These are phyloP conservation scores for Champsocephalus gunnari DNA, from an alignment of 2,797 vertebrate species.

Conservation along the genomic window DNA sequence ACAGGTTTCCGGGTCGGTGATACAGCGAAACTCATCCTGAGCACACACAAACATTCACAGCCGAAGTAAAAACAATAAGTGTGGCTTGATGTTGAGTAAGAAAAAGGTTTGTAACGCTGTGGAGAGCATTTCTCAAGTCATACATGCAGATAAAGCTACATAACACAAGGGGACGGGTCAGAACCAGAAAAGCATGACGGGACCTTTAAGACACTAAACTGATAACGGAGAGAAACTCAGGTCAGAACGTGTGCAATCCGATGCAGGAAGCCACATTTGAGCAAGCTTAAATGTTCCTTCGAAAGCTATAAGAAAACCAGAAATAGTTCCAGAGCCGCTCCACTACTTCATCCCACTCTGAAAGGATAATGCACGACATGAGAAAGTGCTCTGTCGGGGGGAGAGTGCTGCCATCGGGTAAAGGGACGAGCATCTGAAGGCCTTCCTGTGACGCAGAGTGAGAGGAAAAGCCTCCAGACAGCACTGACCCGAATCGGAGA, in stretches of 20 bases:
- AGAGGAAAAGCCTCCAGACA: constrained; percentile 34
- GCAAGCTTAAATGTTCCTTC: background rate
- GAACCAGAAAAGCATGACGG: too few relatives aligned
- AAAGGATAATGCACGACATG: constrained; percentile 22
- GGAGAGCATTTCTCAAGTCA: too few relatives aligned
- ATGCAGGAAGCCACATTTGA: background rate
- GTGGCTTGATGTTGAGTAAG: too few relatives aligned
- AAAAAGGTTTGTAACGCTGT: too few relatives aligned
- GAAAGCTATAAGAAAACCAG: background rate
- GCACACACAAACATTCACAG: too few relatives aligned
- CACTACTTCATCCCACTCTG: background rate
- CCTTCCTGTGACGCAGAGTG: constrained; percentile 19
- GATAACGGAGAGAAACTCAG: background rate
- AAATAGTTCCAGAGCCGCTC: background rate
- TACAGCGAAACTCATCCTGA: too few relatives aligned
- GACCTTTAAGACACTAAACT: background rate
- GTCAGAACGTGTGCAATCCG: background rate
- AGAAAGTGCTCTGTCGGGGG: constrained; percentile 15
- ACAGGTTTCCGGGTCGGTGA: too few relatives aligned
- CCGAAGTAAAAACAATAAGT: too few relatives aligned
- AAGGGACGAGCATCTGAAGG: constrained; percentile 14
- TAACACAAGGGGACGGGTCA: too few relatives aligned
- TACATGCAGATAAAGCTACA: too few relatives aligned
- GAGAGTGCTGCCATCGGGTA: constrained; percentile 28
- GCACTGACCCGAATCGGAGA: constrained; percentile 53